A percentile compares a stretch with the other conserved stretches of the same genome.
Conservation (phyloP, 37 sponge, comb jelly and placozoan genomes). For the Theonella swinhoei region DNA sequence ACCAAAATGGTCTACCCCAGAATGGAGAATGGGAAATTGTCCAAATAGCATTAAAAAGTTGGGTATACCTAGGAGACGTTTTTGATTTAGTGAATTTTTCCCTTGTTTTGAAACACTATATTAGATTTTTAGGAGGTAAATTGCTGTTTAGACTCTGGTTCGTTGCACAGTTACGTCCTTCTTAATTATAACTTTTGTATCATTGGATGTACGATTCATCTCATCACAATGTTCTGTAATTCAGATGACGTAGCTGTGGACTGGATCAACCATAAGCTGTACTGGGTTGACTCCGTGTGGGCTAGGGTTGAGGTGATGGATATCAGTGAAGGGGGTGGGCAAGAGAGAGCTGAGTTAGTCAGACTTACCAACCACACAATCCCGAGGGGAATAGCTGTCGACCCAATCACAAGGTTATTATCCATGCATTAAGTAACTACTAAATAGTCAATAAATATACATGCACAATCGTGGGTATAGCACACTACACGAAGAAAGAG, state of each 20-base stretch:
- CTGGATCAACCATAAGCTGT: slow-evolving; percentile 72
- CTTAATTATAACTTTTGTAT: neutral
- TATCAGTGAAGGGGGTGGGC: neutral
- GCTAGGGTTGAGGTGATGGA: slow-evolving; percentile 40
- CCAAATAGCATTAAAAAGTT: too few species aligned
- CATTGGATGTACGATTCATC: too few species aligned
- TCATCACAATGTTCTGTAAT: neutral
- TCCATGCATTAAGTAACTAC: too few species aligned
- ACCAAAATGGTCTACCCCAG: too few species aligned
- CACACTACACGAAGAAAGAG: too few species aligned
- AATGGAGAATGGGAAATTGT: too few species aligned
- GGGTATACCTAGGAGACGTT: too few species aligned
- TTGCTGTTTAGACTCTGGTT: neutral
- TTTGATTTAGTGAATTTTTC: too few species aligned
- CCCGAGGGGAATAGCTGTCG: slow-evolving; percentile 36
- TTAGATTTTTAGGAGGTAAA: neutral
- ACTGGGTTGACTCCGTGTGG: slow-evolving; percentile 64
- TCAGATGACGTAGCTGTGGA: slow-evolving; percentile 77
- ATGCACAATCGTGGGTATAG: too few species aligned
- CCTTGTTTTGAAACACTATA: too few species aligned
- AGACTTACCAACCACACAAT: slow-evolving; percentile 11
- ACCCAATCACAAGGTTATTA: slow-evolving; percentile 31
- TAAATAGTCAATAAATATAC: too few species aligned
- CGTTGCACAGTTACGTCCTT: too few species aligned
- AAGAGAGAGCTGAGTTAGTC: slow-evolving; percentile 7